A percentile compares a stretch with the other conserved stretches of the same genome.
Conservation (phyloP, 2,888 invertebrate species). For the Sarcophaga caerulescens region DNA sequence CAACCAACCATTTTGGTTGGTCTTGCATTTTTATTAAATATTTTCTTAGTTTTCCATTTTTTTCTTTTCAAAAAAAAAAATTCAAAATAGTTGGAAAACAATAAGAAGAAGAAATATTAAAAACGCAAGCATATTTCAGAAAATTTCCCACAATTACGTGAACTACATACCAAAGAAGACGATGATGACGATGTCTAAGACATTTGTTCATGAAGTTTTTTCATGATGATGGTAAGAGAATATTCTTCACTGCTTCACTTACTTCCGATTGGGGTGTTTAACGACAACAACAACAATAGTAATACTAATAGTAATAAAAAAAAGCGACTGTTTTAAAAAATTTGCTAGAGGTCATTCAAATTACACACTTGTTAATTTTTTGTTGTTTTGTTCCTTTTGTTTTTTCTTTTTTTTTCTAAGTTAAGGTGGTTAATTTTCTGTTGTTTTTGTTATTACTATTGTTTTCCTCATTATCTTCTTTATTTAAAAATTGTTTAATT, state of each 20-base stretch:
- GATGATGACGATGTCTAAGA: not conserved
- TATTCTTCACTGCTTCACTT: constrained; percentile 57
- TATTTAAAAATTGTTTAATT: constrained; percentile 44
- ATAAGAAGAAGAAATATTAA: constrained; percentile 16
- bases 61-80: constrained; percentile 33
- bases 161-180: constrained; percentile 57
- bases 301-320: not conserved
- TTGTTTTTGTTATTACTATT: not conserved
- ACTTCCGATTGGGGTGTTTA: constrained; percentile 58
- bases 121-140: constrained; percentile 46
- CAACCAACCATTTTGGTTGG: constrained; percentile 30
- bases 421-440: constrained; percentile 13
- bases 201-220: not conserved
- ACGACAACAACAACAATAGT: constrained; percentile 10
- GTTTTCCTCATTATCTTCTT: not conserved
- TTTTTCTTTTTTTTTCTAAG: constrained; percentile 8
- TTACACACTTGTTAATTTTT: constrained; percentile 60
- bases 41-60: constrained; percentile 34
- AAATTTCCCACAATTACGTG: constrained; percentile 67
- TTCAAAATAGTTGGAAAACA: constrained; percentile 32
- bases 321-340: constrained; percentile 24
- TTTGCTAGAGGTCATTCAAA: constrained; percentile 54
- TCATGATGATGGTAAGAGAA: not conserved
- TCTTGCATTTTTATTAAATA: constrained; percentile 62
- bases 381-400: constrained; percentile 1